Evolutionary conservation across 35 echinoderm and acorn worm species (phyloP).

Genomic region (Diadema setosum): DNA sequence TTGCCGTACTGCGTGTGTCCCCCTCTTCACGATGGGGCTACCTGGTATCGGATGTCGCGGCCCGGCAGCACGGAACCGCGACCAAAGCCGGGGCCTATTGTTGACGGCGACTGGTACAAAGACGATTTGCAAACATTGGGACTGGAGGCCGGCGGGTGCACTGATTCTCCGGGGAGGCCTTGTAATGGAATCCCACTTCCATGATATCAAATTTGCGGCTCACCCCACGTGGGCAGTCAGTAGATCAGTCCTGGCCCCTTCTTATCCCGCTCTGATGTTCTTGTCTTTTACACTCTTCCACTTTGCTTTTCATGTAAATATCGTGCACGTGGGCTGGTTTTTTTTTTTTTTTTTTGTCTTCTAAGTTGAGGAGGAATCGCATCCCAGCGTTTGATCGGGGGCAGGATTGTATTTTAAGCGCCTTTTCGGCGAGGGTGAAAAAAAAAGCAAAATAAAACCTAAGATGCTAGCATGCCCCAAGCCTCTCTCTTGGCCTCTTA

Average conservation of each 20-base stretch:
- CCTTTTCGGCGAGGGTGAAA: too few species aligned
- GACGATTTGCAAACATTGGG: slow-evolving; percentile 31
- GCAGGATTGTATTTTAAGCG: too few species aligned
- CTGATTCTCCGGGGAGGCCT: slow-evolving; percentile 5
- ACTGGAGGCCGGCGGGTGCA: background rate
- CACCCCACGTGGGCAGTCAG: background rate
- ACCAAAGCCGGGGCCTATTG: slow-evolving; percentile 4
- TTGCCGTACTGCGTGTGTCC: too few species aligned
- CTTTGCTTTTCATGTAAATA: background rate
- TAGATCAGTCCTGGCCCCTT: background rate
- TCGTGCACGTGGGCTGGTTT: background rate
- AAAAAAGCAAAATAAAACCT: too few species aligned
- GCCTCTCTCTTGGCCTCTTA: too few species aligned
- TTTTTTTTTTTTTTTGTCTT: background rate
- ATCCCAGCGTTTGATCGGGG: too few species aligned
- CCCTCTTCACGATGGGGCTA: too few species aligned
- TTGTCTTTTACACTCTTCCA: background rate
- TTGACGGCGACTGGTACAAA: slow-evolving; percentile 11
- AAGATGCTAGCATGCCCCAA: too few species aligned
- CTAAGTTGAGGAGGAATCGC: too few species aligned
- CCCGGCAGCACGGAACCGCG: slow-evolving; percentile 4
- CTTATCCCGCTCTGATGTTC: background rate
- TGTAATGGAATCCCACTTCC: slow-evolving; percentile 18
- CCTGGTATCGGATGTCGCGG: slow-evolving; percentile 14
- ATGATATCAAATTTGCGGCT: slow-evolving; percentile 11